These are phyloP conservation scores for Drosophila grimshawi DNA, from an alignment of 1,140 invertebrate species.

Conservation along the genomic window DNA sequence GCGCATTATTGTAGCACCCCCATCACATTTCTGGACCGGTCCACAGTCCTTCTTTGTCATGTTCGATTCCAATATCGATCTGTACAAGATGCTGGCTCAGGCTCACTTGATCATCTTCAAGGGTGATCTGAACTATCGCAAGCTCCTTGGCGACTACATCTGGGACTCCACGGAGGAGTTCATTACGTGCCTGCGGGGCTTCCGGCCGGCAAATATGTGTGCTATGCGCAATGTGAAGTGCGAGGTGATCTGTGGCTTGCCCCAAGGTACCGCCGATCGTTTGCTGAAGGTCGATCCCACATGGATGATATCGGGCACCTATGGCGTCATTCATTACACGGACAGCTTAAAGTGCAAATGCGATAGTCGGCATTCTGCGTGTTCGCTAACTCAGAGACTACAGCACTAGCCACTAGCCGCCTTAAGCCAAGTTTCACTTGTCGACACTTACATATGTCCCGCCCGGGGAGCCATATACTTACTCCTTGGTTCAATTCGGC, in stretches of 20 bases:
- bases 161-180: conserved; percentile 92
- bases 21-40: conserved; percentile 94
- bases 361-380: neutral
- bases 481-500: neutral
- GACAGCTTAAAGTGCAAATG: conserved; percentile 65
- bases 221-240: conserved; percentile 95
- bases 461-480: neutral
- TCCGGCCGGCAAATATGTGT: conserved; percentile 92
- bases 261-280: conserved; percentile 87
- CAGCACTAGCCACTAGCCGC: neutral
- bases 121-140: conserved; percentile 98
- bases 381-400: neutral
- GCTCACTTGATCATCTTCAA: conserved; percentile 94
- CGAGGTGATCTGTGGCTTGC: conserved; percentile 93
- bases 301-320: conserved; percentile 96
- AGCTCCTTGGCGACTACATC: conserved; percentile 95
- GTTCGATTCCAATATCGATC: conserved; percentile 87
- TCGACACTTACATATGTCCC: conserved; percentile 13
- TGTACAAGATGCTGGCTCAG: conserved; percentile 90
- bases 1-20: conserved; percentile 84
- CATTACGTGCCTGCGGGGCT: conserved; percentile 89
- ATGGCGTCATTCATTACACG: conserved; percentile 86
- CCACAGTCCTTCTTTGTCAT: conserved; percentile 92
- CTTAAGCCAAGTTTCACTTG: neutral
- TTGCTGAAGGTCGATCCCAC: conserved; percentile 87